A percentile compares a stretch with the other conserved stretches of the same genome.
These are phyloP conservation scores for Agriotes lineatus DNA, from an alignment of 2,888 invertebrate species.

Conservation along the genomic window DNA sequence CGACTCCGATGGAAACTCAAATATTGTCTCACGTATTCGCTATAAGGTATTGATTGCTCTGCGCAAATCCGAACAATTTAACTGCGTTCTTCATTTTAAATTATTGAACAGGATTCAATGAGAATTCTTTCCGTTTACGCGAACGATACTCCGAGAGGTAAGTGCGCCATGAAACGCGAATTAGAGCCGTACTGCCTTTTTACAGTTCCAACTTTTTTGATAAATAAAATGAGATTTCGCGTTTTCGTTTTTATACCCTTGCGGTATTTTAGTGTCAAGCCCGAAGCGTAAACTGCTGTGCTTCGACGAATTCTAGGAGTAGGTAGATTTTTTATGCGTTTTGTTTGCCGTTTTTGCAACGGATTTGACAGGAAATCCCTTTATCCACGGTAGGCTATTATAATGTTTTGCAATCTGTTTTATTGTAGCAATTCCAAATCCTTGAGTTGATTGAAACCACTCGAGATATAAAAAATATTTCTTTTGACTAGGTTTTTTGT, in stretches of 20 bases:
- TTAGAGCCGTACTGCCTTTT: not conserved
- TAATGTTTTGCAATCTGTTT: too few species aligned
- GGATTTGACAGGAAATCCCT: too few species aligned
- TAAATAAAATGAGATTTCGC: not conserved
- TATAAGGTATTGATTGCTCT: conserved; percentile 44
- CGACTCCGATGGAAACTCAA: conserved; percentile 40
- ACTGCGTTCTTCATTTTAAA: conserved; percentile 40
- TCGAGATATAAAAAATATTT: too few species aligned
- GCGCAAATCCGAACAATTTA: conserved; percentile 41
- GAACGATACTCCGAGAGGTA: conserved; percentile 19
- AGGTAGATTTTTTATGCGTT: too few species aligned
- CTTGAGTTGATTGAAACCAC: too few species aligned
- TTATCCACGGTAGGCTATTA: too few species aligned
- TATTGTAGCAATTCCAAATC: too few species aligned
- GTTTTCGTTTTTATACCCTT: conserved; percentile 2
- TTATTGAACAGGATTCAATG: conserved; percentile 29
- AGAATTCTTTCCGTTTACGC: conserved; percentile 25
- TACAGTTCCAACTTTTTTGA: conserved; percentile 3
- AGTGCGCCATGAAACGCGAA: not conserved
- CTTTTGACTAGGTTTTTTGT: too few species aligned
- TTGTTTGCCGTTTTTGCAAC: too few species aligned
- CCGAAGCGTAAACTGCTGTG: too few species aligned
- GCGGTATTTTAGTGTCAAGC: too few species aligned
- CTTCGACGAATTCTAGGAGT: too few species aligned
- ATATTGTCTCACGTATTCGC: conserved; percentile 46